Evolutionary conservation across 1,140 invertebrate genomes (phyloP).

Genomic region (Chironomus striatipennis): DNA sequence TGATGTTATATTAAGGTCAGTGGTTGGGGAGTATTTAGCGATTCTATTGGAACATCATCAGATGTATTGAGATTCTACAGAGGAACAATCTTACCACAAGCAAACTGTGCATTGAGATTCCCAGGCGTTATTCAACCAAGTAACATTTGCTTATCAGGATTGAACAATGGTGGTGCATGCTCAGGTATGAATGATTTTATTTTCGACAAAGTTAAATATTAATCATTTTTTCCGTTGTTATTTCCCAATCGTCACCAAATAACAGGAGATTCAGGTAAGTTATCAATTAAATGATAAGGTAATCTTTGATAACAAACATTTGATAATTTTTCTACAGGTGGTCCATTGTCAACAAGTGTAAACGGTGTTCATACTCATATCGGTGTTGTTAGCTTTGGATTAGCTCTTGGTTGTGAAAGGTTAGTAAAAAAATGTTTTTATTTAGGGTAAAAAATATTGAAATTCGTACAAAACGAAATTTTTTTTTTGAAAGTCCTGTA

Average conservation of each 20-base stretch:
- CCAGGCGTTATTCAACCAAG: neutral
- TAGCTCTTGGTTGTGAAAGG: neutral
- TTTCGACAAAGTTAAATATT: neutral
- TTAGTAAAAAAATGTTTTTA: too few species aligned
- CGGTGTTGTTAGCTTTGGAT: neutral
- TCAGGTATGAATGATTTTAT: neutral
- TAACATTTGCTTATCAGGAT: neutral
- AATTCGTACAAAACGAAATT: too few species aligned
- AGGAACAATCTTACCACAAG: neutral
- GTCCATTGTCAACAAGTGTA: neutral
- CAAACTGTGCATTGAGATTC: neutral
- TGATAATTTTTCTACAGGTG: neutral
- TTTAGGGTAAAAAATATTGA: too few species aligned
- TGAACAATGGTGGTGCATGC: neutral
- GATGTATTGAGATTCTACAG: neutral
- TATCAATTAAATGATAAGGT: too few species aligned
- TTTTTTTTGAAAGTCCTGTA: too few species aligned
- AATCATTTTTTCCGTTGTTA: neutral
- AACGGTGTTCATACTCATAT: neutral
- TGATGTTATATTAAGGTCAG: neutral
- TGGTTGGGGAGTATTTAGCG: constrained; percentile 5
- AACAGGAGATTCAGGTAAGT: neutral
- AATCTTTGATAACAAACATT: too few species aligned
- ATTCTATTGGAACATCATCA: neutral
- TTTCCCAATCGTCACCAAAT: neutral